These are phyloP conservation scores for Drosophila bifasciata DNA, from an alignment of 1,140 invertebrate genomes.

Conservation along the genomic window DNA sequence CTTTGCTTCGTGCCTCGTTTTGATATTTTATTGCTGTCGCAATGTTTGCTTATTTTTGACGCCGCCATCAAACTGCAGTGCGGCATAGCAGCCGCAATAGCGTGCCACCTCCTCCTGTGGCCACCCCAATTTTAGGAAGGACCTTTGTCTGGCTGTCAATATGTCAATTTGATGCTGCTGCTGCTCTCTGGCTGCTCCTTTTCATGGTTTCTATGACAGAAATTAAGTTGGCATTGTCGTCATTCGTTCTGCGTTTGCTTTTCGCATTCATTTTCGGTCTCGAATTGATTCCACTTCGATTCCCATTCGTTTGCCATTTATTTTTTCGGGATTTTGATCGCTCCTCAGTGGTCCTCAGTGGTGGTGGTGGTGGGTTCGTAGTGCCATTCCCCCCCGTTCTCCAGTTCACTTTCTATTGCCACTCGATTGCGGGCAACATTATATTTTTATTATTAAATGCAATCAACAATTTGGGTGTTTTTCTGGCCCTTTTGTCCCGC, in stretches of 20 bases:
- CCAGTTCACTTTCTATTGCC: neutral
- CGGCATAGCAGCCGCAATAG: constrained; percentile 21
- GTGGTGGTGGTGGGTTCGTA: constrained; percentile 24
- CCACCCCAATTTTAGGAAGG: constrained; percentile 13
- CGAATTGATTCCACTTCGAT: constrained; percentile 56
- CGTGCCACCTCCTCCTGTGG: neutral
- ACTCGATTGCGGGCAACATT: constrained; percentile 39
- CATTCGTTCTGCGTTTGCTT: constrained; percentile 39
- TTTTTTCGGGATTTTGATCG: constrained; percentile 5
- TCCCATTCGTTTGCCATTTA: constrained; percentile 46
- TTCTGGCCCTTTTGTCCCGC: constrained; percentile 50
- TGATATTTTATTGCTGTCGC: constrained; percentile 79
- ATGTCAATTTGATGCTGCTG: constrained; percentile 63
- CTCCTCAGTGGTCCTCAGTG: constrained; percentile 9
- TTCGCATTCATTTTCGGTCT: constrained; percentile 50
- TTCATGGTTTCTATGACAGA: constrained; percentile 69
- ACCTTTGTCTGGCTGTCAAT: constrained; percentile 76
- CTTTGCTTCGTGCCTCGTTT: constrained; percentile 29
- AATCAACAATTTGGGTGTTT: constrained; percentile 55
- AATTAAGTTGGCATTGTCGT: constrained; percentile 78
- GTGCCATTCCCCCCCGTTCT: neutral
- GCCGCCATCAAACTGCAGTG: constrained; percentile 62
- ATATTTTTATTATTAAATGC: constrained; percentile 57
- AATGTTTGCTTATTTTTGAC: constrained; percentile 80
- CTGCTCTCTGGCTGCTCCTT: constrained; percentile 52